phyloP scores from a whole-genome alignment of 2,797 vertebrate species.

The Pogoniulus pusillus region DNA sequence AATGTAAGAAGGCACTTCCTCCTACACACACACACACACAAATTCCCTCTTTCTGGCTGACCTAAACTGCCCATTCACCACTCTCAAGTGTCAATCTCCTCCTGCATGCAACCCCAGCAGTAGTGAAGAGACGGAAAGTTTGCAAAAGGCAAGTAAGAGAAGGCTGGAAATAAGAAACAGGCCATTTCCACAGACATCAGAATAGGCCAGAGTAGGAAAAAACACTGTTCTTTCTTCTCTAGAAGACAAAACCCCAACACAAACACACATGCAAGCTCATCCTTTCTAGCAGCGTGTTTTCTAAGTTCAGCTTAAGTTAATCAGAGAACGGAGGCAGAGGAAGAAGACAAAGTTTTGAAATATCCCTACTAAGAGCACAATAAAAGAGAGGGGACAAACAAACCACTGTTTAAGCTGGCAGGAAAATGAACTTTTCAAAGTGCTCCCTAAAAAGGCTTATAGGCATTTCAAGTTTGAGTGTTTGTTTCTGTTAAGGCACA shows the following conservation, averaged over 20 bases:
- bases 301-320: background rate
- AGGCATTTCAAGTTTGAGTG: background rate
- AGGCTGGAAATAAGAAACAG: background rate
- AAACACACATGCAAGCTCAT: background rate
- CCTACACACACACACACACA: too few relatives aligned
- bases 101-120: fast-evolving
- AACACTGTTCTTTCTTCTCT: background rate
- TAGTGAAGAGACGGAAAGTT: background rate
- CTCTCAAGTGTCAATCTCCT: too few relatives aligned
- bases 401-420: background rate
- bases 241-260: background rate
- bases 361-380: background rate
- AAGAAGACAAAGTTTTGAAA: background rate
- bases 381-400: background rate
- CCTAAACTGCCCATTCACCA: background rate
- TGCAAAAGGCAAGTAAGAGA: background rate
- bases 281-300: background rate
- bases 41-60: too few relatives aligned
- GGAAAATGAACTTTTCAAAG: background rate
- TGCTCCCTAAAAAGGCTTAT: background rate
- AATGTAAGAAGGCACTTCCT: background rate
- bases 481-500: background rate
- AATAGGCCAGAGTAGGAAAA: background rate
- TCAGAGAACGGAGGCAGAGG: background rate
- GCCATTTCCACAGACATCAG: background rate